These are phyloP conservation scores for Drosophila cyrtoloma DNA, from an alignment of 2,888 invertebrate species.

Conservation along the genomic window DNA sequence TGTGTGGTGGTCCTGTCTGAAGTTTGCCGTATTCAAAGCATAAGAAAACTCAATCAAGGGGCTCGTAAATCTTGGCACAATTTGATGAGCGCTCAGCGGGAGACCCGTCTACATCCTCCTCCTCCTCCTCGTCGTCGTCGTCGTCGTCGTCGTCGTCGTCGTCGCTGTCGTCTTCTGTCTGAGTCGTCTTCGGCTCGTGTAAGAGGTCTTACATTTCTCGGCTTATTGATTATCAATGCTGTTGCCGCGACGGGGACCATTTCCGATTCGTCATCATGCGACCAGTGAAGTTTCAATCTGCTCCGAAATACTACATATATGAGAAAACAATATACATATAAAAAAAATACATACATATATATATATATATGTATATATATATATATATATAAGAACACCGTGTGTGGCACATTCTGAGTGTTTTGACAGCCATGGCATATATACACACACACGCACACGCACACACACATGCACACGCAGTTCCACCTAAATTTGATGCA, in stretches of 20 bases:
- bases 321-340: not conserved
- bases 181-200: constrained; percentile 37
- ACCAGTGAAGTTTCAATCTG: constrained; percentile 68
- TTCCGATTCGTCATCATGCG: constrained; percentile 79
- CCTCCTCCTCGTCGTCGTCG: constrained; percentile 13
- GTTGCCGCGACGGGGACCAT: constrained; percentile 68
- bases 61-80: constrained; percentile 80
- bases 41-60: constrained; percentile 80
- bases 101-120: constrained; percentile 49
- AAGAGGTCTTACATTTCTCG: constrained; percentile 70
- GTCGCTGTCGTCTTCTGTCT: constrained; percentile 3
- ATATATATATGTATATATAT: constrained; percentile 4
- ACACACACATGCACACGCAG: constrained; percentile 29
- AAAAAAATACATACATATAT: not conserved
- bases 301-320: constrained; percentile 38
- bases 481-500: constrained; percentile 75
- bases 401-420: constrained; percentile 74
- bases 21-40: constrained; percentile 81
- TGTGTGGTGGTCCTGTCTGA: constrained; percentile 76
- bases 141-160: not conserved
- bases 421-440: constrained; percentile 69
- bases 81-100: constrained; percentile 80
- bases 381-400: constrained; percentile 38
- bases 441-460: constrained; percentile 20
- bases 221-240: constrained; percentile 75